These are phyloP conservation scores for Cabera pusaria DNA, from an alignment of 2,888 invertebrate species.

Conservation along the genomic window DNA sequence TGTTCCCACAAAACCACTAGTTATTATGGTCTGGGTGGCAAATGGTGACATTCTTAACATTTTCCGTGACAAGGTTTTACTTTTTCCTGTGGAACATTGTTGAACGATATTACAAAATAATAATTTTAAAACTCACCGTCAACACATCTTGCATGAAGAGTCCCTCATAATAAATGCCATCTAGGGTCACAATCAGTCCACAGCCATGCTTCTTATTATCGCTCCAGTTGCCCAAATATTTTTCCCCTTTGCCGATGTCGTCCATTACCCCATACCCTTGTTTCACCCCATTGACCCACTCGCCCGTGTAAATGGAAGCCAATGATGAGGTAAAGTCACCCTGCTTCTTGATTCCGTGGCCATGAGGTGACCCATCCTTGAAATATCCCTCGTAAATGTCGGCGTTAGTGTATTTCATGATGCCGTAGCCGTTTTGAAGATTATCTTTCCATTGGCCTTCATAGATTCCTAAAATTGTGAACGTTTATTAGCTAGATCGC, in stretches of 20 bases:
- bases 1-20: too few relatives aligned
- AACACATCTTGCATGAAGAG: conserved; percentile 91
- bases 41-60: too few relatives aligned
- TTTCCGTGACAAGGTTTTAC: too few relatives aligned
- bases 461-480: conserved; percentile 85
- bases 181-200: conserved; percentile 93
- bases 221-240: conserved; percentile 95
- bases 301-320: conserved; percentile 94
- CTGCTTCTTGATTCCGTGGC: conserved; percentile 92
- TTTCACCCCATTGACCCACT: conserved; percentile 90
- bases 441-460: conserved; percentile 93
- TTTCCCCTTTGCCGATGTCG: conserved; percentile 92
- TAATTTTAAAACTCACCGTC: conserved; percentile 85
- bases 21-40: too few relatives aligned
- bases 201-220: conserved; percentile 93
- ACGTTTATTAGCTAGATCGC: too few relatives aligned
- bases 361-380: conserved; percentile 91
- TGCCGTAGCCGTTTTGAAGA: conserved; percentile 91
- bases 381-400: conserved; percentile 95
- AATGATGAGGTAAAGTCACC: conserved; percentile 90
- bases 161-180: conserved; percentile 96
- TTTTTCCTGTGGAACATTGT: too few relatives aligned
- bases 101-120: too few relatives aligned
- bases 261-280: conserved; percentile 96
- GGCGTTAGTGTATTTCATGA: conserved; percentile 88